A percentile compares a stretch with the other conserved stretches of the same genome.
phyloP scores from a whole-genome alignment of 2,888 invertebrate genomes.

The Dimorphilus gyrociliatus region DNA sequence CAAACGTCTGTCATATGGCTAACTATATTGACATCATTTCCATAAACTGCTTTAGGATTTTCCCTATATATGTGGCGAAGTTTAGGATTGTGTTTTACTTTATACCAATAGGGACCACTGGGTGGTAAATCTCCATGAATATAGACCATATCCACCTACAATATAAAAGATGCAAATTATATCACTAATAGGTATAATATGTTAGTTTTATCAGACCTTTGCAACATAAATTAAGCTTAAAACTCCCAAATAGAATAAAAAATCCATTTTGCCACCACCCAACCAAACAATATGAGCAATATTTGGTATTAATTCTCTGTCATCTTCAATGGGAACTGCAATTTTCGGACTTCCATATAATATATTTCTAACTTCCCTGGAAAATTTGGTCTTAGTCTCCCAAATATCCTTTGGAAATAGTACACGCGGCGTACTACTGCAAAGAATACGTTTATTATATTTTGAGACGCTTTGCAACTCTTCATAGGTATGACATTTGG shows the following conservation, averaged over 20 bases:
- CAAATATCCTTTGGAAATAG: slow-evolving; percentile 20
- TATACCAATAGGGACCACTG: slow-evolving; percentile 19
- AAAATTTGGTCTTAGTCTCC: slow-evolving; percentile 12
- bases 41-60: slow-evolving; percentile 10
- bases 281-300: slow-evolving; percentile 31
- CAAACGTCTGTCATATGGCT: slow-evolving; percentile 29
- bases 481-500: no score
- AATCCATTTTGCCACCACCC: slow-evolving; percentile 19
- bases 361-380: slow-evolving; percentile 12
- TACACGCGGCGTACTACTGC: no score
- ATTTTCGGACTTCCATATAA: slow-evolving; percentile 16
- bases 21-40: slow-evolving; percentile 16
- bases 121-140: slow-evolving; percentile 23
- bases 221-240: slow-evolving; percentile 22
- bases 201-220: slow-evolving; percentile 6
- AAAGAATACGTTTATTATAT: no score
- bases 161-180: slow-evolving; percentile 3
- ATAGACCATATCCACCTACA: slow-evolving; percentile 18
- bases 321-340: slow-evolving; percentile 7
- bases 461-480: no score
- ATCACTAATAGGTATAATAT: background rate
- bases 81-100: slow-evolving; percentile 14
- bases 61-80: slow-evolving; percentile 11
- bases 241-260: slow-evolving; percentile 26
- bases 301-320: slow-evolving; percentile 18